Evolutionary conservation across 2,888 invertebrate genomes (phyloP).

Genomic region (Sarcophaga rosellei): DNA sequence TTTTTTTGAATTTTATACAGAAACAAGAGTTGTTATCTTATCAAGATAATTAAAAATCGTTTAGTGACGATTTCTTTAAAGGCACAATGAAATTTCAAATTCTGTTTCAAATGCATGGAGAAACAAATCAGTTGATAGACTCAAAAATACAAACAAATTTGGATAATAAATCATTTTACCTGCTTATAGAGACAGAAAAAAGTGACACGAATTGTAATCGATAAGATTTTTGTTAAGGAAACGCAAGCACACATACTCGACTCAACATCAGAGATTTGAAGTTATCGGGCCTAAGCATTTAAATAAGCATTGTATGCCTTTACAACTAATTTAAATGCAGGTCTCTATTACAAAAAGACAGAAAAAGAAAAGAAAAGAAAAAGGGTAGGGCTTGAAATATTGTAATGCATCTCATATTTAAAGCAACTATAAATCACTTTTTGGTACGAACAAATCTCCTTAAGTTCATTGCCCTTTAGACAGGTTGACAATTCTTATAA

Average conservation of each 20-base stretch:
- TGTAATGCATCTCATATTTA: constrained; percentile 55
- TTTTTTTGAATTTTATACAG: constrained; percentile 15
- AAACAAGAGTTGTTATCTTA: constrained; percentile 32
- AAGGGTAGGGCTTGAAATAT: constrained; percentile 31
- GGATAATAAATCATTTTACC: constrained; percentile 67
- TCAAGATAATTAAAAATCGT: constrained; percentile 68
- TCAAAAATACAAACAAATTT: constrained; percentile 61
- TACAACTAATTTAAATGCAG: constrained; percentile 28
- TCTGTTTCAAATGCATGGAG: not conserved
- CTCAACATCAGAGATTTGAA: constrained; percentile 30
- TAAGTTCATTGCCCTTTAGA: constrained; percentile 62
- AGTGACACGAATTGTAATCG: constrained; percentile 65
- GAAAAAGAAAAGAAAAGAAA: no score
- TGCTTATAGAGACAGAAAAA: constrained; percentile 3
- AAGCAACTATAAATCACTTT: constrained; percentile 65
- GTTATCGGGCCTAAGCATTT: not conserved
- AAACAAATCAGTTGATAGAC: constrained; percentile 25
- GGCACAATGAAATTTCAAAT: not conserved
- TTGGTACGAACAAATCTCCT: not conserved
- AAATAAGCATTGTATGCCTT: constrained; percentile 8
- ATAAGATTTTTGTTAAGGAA: constrained; percentile 55
- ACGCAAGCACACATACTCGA: not conserved
- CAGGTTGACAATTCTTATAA: constrained; percentile 65
- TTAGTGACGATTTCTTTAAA: constrained; percentile 49
- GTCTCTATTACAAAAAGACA: constrained; percentile 11